A percentile compares a stretch with the other conserved stretches of the same genome.
These are phyloP conservation scores for Maniola jurtina DNA, from an alignment of 1,140 invertebrate genomes.

Conservation along the genomic window DNA sequence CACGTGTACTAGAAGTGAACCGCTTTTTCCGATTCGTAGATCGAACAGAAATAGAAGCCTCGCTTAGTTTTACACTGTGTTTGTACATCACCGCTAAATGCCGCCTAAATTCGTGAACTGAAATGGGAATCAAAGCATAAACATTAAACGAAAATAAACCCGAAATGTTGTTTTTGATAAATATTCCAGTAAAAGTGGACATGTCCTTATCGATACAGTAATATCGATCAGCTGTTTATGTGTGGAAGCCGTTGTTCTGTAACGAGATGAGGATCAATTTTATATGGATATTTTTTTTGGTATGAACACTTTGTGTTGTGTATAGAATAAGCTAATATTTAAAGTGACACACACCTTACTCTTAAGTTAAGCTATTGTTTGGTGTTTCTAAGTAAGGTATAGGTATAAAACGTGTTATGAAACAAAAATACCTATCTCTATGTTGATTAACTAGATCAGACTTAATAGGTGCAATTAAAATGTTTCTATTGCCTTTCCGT, in stretches of 20 bases:
- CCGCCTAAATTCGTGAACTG: conserved; percentile 36
- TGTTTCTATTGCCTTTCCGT: conserved; percentile 22
- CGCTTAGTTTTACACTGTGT: conserved; percentile 71
- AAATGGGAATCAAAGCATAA: conserved; percentile 26
- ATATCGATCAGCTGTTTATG: conserved; percentile 47
- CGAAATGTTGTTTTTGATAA: conserved; percentile 62
- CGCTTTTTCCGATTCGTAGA: conserved; percentile 57
- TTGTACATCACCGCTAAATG: conserved; percentile 21
- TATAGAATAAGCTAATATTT: neutral
- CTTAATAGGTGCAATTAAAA: conserved; percentile 16
- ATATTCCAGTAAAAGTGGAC: conserved; percentile 65
- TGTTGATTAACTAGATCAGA: conserved; percentile 9
- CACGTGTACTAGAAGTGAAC: conserved; percentile 74
- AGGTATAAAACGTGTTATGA: conserved; percentile 1
- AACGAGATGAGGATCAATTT: conserved; percentile 67
- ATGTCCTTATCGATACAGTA: conserved; percentile 75
- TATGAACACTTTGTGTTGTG: conserved; percentile 41
- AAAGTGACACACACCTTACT: neutral
- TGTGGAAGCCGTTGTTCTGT: conserved; percentile 45
- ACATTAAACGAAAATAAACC: conserved; percentile 28
- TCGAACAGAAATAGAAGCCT: conserved; percentile 59
- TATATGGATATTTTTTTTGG: conserved; percentile 65
- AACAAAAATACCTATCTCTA: conserved; percentile 4
- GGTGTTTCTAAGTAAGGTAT: neutral
- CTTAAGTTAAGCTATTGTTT: neutral